Conservation (phyloP, 1,140 invertebrate genomes). For the Anoplophora glabripennis region DNA sequence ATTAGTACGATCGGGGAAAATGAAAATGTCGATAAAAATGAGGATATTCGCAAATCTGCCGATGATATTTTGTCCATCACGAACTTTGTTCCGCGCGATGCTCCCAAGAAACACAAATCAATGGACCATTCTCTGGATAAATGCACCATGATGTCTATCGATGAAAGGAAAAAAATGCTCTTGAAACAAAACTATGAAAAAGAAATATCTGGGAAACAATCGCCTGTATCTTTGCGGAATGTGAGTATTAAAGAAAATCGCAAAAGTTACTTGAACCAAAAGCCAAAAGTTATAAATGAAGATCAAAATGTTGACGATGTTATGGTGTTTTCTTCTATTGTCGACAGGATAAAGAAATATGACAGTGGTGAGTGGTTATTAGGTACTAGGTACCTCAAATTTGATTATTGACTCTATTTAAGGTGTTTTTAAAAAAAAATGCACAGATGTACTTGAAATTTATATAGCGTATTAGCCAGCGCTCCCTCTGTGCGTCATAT, state of each 20-base stretch:
- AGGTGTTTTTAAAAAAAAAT: neutral
- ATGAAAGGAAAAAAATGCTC: constrained; percentile 24
- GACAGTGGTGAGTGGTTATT: constrained; percentile 12
- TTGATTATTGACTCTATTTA: neutral
- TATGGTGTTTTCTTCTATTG: constrained; percentile 7
- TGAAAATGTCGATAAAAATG: neutral
- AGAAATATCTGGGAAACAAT: constrained; percentile 5
- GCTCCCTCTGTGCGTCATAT: neutral
- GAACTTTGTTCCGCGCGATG: constrained; percentile 1
- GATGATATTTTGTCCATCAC: constrained; percentile 20
- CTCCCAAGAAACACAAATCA: constrained; percentile 14
- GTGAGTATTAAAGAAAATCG: neutral
- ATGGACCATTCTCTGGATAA: constrained; percentile 21
- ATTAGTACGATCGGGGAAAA: constrained; percentile 5
- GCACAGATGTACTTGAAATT: neutral
- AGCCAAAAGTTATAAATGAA: no score
- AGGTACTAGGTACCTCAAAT: neutral
- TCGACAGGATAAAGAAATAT: constrained; percentile 18
- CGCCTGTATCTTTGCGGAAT: neutral
- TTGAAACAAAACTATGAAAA: constrained; percentile 21
- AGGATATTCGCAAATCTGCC: constrained; percentile 19
- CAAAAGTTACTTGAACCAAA: neutral
- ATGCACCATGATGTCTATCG: constrained; percentile 14
- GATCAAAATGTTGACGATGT: neutral
- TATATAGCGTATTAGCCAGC: neutral